Conservation (phyloP, 23 tunicate species). For the Botrylloides violaceus region DNA sequence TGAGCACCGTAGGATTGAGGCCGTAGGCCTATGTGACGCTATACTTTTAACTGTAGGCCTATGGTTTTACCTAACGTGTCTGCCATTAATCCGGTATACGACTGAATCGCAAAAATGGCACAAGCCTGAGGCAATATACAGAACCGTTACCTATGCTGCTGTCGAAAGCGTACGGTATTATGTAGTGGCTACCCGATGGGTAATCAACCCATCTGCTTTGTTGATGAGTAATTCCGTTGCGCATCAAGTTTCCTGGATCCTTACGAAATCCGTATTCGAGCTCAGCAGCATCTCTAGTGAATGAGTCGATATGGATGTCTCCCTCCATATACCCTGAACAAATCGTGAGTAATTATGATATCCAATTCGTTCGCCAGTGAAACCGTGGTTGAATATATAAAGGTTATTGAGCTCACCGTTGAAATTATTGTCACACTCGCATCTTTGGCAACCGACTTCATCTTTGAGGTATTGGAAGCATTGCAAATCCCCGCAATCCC, state of each 20-base stretch:
- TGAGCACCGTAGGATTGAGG: too few species aligned
- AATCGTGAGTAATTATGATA: too few species aligned
- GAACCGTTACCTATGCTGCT: too few species aligned
- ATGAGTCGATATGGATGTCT: neutral
- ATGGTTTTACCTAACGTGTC: too few species aligned
- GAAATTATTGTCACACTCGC: neutral
- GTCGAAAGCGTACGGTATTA: neutral
- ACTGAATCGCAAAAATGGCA: too few species aligned
- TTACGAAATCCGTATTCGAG: neutral
- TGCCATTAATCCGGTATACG: too few species aligned
- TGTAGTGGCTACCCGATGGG: neutral
- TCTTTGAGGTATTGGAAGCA: neutral
- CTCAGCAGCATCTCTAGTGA: neutral
- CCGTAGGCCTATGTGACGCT: too few species aligned
- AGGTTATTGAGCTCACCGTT: too few species aligned
- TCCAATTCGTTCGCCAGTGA: too few species aligned
- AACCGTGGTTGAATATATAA: too few species aligned
- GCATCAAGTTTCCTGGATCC: neutral
- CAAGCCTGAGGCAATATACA: too few species aligned
- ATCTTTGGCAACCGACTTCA: neutral
- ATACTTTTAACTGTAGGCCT: too few species aligned
- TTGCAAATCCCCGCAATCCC: neutral
- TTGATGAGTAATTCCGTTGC: neutral
- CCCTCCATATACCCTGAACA: neutral
- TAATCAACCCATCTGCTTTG: neutral